Evolutionary conservation across 2,797 vertebrate species (phyloP).

Genomic region (Scomberomorus guttatus): DNA sequence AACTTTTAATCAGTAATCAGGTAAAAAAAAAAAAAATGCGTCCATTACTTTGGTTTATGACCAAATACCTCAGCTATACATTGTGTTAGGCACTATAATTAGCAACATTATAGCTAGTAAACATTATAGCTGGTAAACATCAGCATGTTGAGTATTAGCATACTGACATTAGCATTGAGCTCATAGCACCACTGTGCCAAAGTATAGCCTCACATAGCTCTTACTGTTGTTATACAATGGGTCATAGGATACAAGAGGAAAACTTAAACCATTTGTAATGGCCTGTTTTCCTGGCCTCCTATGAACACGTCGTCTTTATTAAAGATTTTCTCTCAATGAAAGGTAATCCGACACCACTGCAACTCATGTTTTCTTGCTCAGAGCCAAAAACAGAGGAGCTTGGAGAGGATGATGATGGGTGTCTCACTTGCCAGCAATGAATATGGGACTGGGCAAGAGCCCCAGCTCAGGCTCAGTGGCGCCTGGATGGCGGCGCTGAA

Average conservation of each 20-base stretch:
- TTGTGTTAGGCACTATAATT: no score
- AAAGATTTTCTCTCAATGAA: slow-evolving; percentile 58
- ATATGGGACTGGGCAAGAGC: slow-evolving; percentile 52
- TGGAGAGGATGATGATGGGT: slow-evolving; percentile 44
- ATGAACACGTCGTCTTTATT: slow-evolving; percentile 50
- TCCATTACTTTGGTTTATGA: no score
- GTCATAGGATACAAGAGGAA: slow-evolving; percentile 52
- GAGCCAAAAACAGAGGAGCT: slow-evolving; percentile 45
- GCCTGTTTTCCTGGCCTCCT: slow-evolving; percentile 43
- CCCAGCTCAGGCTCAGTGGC: slow-evolving; percentile 49
- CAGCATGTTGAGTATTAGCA: background rate
- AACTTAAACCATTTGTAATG: slow-evolving; percentile 26
- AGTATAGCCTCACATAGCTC: slow-evolving; percentile 7
- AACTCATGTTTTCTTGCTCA: slow-evolving; percentile 13
- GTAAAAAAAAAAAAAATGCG: no score
- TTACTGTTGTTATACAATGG: background rate
- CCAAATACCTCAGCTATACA: no score
- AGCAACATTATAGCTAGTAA: no score
- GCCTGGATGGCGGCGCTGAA: slow-evolving; percentile 58
- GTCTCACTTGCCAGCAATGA: slow-evolving; percentile 65
- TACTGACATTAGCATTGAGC: background rate
- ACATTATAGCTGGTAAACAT: no score
- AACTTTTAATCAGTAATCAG: no score
- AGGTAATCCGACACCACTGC: slow-evolving; percentile 68
- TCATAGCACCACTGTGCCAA: background rate